Conservation (phyloP, 2,797 vertebrate species). For the Onychomys arenicola region DNA sequence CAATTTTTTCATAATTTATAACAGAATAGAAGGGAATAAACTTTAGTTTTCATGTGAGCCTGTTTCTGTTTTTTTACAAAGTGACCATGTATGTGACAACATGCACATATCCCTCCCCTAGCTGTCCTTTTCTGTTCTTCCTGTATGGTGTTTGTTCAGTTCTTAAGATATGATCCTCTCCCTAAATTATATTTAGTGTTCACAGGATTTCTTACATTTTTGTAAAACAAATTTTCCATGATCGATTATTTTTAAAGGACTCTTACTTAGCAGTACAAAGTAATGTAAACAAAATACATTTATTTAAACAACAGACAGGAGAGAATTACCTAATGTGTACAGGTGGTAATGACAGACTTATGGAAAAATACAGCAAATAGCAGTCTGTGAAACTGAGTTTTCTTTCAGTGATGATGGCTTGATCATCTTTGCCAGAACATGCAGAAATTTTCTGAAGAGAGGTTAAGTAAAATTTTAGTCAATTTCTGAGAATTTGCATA, state of each 20-base stretch:
- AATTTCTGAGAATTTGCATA: slow-evolving; percentile 67
- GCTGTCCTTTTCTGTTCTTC: neutral
- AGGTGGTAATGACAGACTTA: slow-evolving; percentile 82
- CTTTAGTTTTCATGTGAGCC: neutral
- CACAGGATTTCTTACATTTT: slow-evolving; percentile 27
- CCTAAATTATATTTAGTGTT: slow-evolving; percentile 53
- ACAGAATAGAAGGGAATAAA: neutral
- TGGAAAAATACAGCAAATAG: slow-evolving; percentile 73
- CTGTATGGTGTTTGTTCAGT: neutral
- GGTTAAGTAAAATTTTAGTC: slow-evolving; percentile 68
- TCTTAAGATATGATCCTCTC: neutral
- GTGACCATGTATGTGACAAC: neutral
- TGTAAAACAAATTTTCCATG: neutral
- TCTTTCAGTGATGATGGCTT: slow-evolving; percentile 73
- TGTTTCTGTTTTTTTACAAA: slow-evolving; percentile 11
- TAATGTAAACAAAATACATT: slow-evolving; percentile 75
- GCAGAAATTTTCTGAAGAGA: slow-evolving; percentile 59
- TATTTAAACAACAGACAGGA: slow-evolving; percentile 82
- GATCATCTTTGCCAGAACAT: slow-evolving; percentile 72
- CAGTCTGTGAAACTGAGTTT: slow-evolving; percentile 79
- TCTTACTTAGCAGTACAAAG: slow-evolving; percentile 62
- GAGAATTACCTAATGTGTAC: slow-evolving; percentile 80
- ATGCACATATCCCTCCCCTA: neutral
- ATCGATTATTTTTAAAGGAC: slow-evolving; percentile 75
- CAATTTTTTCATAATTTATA: slow-evolving; percentile 32